Evolutionary conservation across 2,113 vertebrate species (phyloP).

Genomic region (Empidonax traillii): DNA sequence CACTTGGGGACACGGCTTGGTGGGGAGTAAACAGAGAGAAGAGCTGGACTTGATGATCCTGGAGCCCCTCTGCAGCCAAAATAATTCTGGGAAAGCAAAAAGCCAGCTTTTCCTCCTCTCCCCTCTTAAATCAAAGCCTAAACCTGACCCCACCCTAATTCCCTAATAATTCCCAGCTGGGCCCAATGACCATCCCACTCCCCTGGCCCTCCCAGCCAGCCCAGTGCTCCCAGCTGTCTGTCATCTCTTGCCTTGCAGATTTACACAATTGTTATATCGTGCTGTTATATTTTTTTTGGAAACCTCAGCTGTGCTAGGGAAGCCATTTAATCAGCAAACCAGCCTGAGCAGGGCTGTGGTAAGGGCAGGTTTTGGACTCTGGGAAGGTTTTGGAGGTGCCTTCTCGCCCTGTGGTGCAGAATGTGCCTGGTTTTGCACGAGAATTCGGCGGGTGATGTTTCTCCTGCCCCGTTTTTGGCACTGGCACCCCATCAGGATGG

Average conservation of each 20-base stretch:
- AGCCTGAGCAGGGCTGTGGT: accelerated
- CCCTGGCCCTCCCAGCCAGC: not conserved
- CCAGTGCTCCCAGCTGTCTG: accelerated
- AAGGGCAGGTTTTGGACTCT: accelerated
- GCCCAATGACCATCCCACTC: no score
- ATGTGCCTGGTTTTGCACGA: not conserved
- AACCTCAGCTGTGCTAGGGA: not conserved
- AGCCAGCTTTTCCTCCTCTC: accelerated
- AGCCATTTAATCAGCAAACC: accelerated
- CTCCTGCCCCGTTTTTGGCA: not conserved
- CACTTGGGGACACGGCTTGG: accelerated
- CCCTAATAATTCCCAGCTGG: not conserved
- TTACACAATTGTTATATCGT: no score
- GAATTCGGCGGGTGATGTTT: not conserved
- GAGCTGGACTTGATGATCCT: accelerated
- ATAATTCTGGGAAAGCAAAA: accelerated
- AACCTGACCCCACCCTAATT: not conserved
- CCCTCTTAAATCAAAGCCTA: not conserved
- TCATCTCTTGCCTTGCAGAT: accelerated
- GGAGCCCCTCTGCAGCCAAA: accelerated
- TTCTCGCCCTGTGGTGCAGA: not conserved
- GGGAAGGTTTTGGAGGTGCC: not conserved
- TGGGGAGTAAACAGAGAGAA: accelerated
- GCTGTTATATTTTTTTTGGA: accelerated
- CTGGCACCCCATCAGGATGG: accelerated